Evolutionary conservation across 2,888 invertebrate genomes (phyloP), one percentile per base, ranked within the genome.

Genomic region (Drosophila robusta): DNA sequence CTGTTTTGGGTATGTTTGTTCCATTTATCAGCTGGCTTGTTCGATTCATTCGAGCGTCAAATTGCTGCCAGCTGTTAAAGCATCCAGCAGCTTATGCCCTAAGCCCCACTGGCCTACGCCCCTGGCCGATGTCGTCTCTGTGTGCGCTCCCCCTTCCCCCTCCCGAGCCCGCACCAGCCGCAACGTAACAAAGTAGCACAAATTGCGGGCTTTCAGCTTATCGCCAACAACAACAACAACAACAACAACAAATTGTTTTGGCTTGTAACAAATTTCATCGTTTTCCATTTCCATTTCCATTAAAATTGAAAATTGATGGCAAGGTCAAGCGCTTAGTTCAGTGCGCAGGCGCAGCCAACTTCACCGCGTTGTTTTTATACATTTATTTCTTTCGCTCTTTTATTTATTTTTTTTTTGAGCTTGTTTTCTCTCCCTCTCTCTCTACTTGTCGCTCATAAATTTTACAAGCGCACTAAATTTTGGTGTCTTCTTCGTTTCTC

Each of bases 291-390:
- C 36, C 70, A 74, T 75, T 75, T 63, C 36, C 45, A 61, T 58
- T 75, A 55, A 47, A 58, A 78, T 81, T 79, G 64, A 74, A 80
- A 88, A 83, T 88, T 88, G 87, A 87, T 88, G 78, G 87, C 89
- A 88, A 88, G 87, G 89, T 88, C 89, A 83, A 85, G 71, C 78
- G 84, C 22, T 69, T 49, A 34, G 78, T 81, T 87, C 85, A 75
- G 26, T 32, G 79, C 84, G 85, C 87, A 80, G 74, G 68, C 85
- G 87, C 87, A 81, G 78, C 75, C 61, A 66, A 46, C 65, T 49
- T 60, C 24, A 38, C 32, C 24, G 4, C 16, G 9, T 44, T 45
- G 39, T 34, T 55, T 32, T 22, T 18, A 34, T 22, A 32, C 26
- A 49, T 51, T 3, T 32, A 6, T 38, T 34, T 52, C 39, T 52